Evolutionary conservation across 2,113 vertebrate genomes (phyloP).

Genomic region (Pachypanchax playfairii): DNA sequence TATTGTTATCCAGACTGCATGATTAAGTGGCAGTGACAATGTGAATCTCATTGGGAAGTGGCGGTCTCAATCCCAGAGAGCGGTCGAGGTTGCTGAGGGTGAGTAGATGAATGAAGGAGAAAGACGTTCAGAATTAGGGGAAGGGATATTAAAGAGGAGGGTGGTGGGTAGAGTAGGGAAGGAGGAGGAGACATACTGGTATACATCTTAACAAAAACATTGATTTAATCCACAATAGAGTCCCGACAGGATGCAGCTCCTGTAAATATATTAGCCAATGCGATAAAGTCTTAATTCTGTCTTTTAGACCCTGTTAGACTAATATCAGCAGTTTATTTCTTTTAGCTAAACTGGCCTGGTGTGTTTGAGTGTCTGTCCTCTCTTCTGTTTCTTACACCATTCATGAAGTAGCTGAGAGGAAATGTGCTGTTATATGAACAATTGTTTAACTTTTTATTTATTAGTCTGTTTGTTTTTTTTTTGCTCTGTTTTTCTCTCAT

Average conservation of each 20-base stretch:
- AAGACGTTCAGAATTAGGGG: slow-evolving; percentile 65
- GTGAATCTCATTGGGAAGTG: slow-evolving; percentile 39
- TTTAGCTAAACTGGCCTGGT: slow-evolving; percentile 7
- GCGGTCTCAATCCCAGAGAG: slow-evolving; percentile 18
- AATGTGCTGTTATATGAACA: slow-evolving; percentile 7
- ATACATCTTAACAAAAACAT: slow-evolving; percentile 64
- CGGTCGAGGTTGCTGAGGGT: neutral
- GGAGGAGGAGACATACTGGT: slow-evolving; percentile 68
- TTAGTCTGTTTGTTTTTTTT: no score
- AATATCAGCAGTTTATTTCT: slow-evolving; percentile 25
- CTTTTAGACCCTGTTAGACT: slow-evolving; percentile 7
- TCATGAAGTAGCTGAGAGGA: slow-evolving; percentile 22
- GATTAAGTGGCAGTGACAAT: slow-evolving; percentile 53
- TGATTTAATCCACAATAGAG: slow-evolving; percentile 55
- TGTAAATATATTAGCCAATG: slow-evolving; percentile 41
- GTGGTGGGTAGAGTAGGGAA: slow-evolving; percentile 18
- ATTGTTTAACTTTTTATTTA: neutral
- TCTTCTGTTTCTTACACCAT: slow-evolving; percentile 1
- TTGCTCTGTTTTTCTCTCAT: slow-evolving; percentile 8
- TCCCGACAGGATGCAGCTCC: slow-evolving; percentile 26
- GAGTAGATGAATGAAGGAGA: slow-evolving; percentile 17
- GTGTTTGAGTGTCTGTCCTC: slow-evolving; percentile 10
- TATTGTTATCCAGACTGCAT: slow-evolving; percentile 58
- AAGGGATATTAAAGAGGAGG: slow-evolving; percentile 59
- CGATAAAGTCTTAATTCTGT: slow-evolving; percentile 43